A percentile compares a stretch with the other conserved stretches of the same genome.
phyloP scores from a whole-genome alignment of 2,888 invertebrate genomes.

The Nomada lathburiana region DNA sequence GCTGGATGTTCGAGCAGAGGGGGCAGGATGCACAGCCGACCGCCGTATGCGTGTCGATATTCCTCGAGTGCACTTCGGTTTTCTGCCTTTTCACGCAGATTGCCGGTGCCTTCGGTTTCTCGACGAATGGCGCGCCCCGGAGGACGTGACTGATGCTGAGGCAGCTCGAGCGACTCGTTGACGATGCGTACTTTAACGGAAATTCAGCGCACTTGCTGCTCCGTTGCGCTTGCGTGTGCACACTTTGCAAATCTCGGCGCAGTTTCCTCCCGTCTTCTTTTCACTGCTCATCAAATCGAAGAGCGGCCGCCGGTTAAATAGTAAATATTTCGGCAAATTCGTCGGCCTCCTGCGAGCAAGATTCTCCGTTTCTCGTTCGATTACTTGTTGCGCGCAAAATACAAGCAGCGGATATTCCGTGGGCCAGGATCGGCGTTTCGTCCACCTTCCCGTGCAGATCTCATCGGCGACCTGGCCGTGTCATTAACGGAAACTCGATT shows the following conservation, averaged over 20 bases:
- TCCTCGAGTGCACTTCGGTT: constrained; percentile 33
- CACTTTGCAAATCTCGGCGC: neutral
- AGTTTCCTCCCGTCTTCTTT: neutral
- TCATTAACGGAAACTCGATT: constrained; percentile 52
- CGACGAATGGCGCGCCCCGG: constrained; percentile 5
- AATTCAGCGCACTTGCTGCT: constrained; percentile 5
- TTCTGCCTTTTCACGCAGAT: constrained; percentile 46
- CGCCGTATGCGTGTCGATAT: constrained; percentile 52
- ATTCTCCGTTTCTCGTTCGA: neutral
- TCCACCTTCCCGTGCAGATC: constrained; percentile 43
- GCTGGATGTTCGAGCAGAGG: neutral
- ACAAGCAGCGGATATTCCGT: constrained; percentile 34
- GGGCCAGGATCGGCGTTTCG: constrained; percentile 1
- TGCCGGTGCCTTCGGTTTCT: constrained; percentile 21
- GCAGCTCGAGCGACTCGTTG: constrained; percentile 28
- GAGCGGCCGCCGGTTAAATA: too few species aligned
- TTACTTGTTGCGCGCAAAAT: constrained; percentile 44
- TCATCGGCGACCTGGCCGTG: constrained; percentile 19
- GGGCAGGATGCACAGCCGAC: constrained; percentile 18
- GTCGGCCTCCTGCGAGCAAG: neutral
- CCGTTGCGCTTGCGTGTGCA: neutral
- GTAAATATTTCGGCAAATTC: neutral
- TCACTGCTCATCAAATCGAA: neutral
- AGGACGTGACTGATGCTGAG: constrained; percentile 39
- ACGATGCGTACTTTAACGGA: constrained; percentile 17